Conservation (phyloP, 35 echinoderm and acorn worm species). For the Anneissia japonica region DNA sequence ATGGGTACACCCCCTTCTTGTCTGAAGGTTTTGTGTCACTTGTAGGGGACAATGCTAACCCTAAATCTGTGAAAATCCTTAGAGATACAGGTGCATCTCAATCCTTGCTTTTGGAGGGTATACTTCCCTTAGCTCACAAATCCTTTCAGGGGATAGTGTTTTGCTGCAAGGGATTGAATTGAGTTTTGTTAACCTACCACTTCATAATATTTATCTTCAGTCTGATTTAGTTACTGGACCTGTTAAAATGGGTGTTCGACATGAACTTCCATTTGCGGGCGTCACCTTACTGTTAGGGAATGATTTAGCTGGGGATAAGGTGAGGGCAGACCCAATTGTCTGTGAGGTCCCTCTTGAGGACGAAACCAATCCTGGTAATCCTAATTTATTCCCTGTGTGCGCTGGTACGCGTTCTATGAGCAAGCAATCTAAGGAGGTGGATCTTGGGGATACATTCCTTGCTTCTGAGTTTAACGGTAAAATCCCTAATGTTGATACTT, state of each 20-base stretch:
- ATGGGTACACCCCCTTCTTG: constrained; percentile 10
- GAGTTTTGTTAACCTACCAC: neutral
- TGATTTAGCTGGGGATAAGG: neutral
- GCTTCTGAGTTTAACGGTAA: neutral
- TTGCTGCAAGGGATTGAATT: constrained; percentile 7
- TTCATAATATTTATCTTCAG: constrained; percentile 3
- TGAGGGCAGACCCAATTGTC: neutral
- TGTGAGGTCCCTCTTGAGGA: neutral
- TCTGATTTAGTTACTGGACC: constrained; percentile 32
- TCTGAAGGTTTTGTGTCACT: neutral
- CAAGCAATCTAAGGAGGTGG: too few species aligned
- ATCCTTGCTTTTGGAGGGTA: constrained; percentile 4
- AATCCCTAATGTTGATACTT: neutral
- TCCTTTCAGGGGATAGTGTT: neutral
- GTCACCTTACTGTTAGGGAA: neutral
- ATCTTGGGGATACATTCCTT: neutral
- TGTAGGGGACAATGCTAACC: neutral
- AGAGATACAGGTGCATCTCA: constrained; percentile 17
- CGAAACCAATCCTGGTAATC: neutral
- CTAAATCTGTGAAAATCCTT: constrained; percentile 17
- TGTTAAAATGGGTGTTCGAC: constrained; percentile 12
- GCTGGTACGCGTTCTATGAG: constrained; percentile 16
- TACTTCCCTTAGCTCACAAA: constrained; percentile 5
- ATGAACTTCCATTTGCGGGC: constrained; percentile 20
- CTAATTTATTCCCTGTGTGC: constrained; percentile 9